Percentiles rank a stretch among this genome's conserved stretches.
phyloP scores from a whole-genome alignment of 2,888 invertebrate species.

The Drosophila pseudotalamancana region DNA sequence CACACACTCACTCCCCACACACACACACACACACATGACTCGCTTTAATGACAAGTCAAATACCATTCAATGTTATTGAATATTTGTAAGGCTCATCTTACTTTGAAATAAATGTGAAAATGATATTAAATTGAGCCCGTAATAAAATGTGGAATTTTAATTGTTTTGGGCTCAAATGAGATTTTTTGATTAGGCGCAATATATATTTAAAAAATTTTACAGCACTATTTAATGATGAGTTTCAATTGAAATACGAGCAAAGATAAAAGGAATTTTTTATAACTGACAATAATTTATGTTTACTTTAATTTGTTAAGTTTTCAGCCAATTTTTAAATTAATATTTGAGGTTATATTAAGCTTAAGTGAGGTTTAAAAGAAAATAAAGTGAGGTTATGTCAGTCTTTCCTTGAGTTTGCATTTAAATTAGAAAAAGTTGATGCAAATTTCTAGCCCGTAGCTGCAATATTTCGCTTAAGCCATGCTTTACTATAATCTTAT shows the following conservation, averaged over 20 bases:
- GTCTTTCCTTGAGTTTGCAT: too few species aligned
- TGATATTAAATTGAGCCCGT: neutral
- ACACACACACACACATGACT: neutral
- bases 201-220: too few species aligned
- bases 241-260: neutral
- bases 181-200: constrained; percentile 1
- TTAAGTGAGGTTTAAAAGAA: too few species aligned
- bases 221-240: neutral
- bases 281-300: neutral
- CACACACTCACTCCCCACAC: too few species aligned
- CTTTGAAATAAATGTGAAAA: constrained; percentile 5
- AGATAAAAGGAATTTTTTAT: neutral
- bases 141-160: constrained; percentile 5
- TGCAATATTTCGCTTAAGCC: too few species aligned
- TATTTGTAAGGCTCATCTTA: constrained; percentile 21
- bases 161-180: constrained; percentile 6
- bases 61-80: neutral
- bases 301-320: too few species aligned
- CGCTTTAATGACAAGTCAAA: constrained; percentile 14
- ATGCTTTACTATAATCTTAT: neutral
- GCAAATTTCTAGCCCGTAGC: too few species aligned
- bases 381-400: too few species aligned
- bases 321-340: too few species aligned
- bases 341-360: too few species aligned
- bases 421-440: too few species aligned